Evolutionary conservation across 64 coral and sea anemone species (phyloP).

Genomic region (Hydrozoanthus tunicans): DNA sequence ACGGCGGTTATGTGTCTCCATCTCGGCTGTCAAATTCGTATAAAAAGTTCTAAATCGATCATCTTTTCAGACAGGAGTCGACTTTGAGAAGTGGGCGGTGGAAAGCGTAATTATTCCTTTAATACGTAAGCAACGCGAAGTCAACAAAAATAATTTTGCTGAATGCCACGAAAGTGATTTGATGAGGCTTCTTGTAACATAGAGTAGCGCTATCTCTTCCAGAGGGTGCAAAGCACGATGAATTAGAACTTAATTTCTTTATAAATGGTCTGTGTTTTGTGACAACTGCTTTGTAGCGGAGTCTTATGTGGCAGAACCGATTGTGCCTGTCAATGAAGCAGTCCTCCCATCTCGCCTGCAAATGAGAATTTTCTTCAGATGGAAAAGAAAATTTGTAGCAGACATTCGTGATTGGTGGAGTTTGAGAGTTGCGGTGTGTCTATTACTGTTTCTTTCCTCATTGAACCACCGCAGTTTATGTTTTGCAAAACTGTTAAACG

Average conservation of each 20-base stretch:
- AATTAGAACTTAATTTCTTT: neutral
- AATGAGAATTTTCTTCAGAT: conserved; percentile 62
- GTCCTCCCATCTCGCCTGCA: conserved; percentile 19
- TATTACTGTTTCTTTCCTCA: neutral
- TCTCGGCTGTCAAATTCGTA: neutral
- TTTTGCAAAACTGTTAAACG: conserved; percentile 28
- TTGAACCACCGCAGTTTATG: conserved; percentile 20
- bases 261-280: conserved; percentile 27
- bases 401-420: conserved; percentile 30
- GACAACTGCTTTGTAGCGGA: neutral
- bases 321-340: conserved; percentile 9
- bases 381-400: conserved; percentile 64
- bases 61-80: conserved; percentile 24
- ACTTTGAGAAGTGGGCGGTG: conserved; percentile 35
- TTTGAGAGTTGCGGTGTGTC: conserved; percentile 6
- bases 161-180: conserved; percentile 16
- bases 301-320: conserved; percentile 51
- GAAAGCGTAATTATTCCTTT: conserved; percentile 31
- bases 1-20: neutral
- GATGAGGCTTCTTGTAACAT: neutral
- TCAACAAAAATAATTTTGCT: conserved; percentile 2
- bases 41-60: conserved; percentile 18
- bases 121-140: conserved; percentile 38
- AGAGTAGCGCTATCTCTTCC: neutral
- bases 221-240: neutral